phyloP scores from a whole-genome alignment of 2,888 invertebrate genomes.

The Serrognathus titanus region DNA sequence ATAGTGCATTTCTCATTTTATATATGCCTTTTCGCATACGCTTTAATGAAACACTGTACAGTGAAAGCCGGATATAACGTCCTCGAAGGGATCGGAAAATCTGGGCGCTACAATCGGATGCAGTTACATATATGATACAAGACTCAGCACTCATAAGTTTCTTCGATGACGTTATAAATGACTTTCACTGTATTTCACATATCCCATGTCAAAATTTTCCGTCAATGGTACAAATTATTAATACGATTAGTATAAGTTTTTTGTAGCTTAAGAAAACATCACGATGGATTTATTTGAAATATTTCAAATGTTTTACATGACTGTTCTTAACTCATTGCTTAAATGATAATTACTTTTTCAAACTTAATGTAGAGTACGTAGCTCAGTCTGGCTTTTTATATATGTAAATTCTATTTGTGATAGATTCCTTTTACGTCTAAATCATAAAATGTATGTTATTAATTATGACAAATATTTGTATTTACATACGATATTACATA shows the following conservation, averaged over 20 bases:
- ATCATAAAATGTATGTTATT: conserved; percentile 39
- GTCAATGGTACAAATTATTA: conserved; percentile 5
- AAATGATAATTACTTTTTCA: conserved; percentile 1
- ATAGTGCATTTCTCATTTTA: conserved; percentile 9
- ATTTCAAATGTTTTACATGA: conserved; percentile 4
- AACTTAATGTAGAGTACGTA: neutral
- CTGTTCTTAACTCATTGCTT: neutral
- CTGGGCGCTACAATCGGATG: no score
- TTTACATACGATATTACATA: conserved; percentile 21
- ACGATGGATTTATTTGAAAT: neutral
- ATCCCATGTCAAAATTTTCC: neutral
- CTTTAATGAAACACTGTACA: neutral
- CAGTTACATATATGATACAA: no score
- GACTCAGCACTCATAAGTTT: no score
- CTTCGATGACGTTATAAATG: no score
- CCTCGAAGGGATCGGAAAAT: no score
- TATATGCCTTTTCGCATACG: neutral
- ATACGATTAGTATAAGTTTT: conserved; percentile 3
- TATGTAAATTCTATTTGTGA: conserved; percentile 31
- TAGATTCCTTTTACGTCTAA: conserved; percentile 40
- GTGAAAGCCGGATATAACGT: no score
- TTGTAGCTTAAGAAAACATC: neutral
- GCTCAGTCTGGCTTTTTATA: neutral
- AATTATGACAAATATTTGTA: conserved; percentile 35
- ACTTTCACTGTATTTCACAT: conserved; percentile 8